Conservation (phyloP, 2,113 vertebrate genomes). For the Sula dactylatra region DNA sequence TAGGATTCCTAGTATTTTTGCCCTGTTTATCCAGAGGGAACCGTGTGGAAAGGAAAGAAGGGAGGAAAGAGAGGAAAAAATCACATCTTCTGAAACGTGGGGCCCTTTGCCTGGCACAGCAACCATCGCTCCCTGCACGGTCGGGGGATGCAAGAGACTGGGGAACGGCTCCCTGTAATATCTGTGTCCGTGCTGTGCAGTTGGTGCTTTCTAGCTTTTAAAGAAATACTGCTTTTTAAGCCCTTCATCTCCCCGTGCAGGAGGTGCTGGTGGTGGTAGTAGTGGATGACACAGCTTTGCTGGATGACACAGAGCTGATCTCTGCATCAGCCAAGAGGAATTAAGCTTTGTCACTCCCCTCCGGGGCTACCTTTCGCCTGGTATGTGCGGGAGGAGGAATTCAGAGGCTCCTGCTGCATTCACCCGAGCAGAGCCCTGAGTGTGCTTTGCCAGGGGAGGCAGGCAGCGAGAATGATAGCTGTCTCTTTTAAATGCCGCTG, state of each 20-base stretch:
- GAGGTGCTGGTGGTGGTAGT: constrained; percentile 36
- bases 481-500: constrained; percentile 99
- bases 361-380: constrained; percentile 78
- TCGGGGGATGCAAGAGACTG: background rate
- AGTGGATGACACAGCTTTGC: constrained; percentile 75
- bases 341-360: constrained; percentile 80
- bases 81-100: background rate
- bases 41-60: background rate
- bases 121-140: background rate
- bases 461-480: constrained; percentile 92
- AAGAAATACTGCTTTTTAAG: constrained; percentile 62
- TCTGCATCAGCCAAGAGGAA: constrained; percentile 80
- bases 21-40: background rate
- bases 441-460: constrained; percentile 67
- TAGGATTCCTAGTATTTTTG: background rate
- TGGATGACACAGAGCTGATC: constrained; percentile 75
- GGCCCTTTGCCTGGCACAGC: constrained; percentile 54
- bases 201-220: constrained; percentile 63
- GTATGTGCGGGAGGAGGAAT: constrained; percentile 78
- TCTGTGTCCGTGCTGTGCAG: background rate
- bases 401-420: constrained; percentile 79
- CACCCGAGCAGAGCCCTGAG: constrained; percentile 73
- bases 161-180: constrained; percentile 23
- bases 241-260: constrained; percentile 49
- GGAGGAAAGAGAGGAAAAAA: background rate